Evolutionary conservation across 2,113 vertebrate genomes (phyloP).

Genomic region (Donacobius atricapilla): DNA sequence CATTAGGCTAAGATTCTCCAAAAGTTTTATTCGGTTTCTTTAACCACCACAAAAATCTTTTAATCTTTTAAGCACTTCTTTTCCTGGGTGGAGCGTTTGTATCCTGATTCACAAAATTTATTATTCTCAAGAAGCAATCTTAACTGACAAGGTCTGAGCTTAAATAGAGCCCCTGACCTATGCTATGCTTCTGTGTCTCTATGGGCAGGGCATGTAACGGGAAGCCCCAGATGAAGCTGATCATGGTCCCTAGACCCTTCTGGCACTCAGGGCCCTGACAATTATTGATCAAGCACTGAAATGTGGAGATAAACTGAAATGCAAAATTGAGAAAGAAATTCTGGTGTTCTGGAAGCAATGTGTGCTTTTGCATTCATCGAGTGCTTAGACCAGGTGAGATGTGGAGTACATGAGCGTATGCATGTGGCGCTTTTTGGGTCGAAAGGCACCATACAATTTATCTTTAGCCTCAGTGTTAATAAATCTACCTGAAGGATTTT

Average conservation of each 20-base stretch:
- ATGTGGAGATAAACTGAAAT: background rate
- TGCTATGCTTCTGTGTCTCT: background rate
- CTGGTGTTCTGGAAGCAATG: background rate
- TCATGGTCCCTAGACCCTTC: background rate
- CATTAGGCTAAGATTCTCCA: background rate
- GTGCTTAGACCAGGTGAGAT: background rate
- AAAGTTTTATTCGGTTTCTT: background rate
- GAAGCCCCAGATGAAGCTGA: background rate
- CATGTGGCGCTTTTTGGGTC: background rate
- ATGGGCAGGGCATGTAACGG: rapidly evolving
- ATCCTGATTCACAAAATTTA: background rate
- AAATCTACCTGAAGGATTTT: background rate
- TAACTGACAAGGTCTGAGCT: background rate
- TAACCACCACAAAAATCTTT: background rate
- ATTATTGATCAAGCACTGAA: background rate
- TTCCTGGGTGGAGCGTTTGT: background rate
- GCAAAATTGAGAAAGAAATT: background rate
- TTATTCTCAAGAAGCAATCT: background rate
- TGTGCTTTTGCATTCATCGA: background rate
- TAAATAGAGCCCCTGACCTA: background rate
- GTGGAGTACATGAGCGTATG: background rate
- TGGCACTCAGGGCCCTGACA: background rate
- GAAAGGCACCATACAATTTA: rapidly evolving
- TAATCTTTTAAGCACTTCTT: background rate
- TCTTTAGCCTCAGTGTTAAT: background rate